phyloP scores from a whole-genome alignment of 2,888 invertebrate genomes.

The Nomada hirtipes region DNA sequence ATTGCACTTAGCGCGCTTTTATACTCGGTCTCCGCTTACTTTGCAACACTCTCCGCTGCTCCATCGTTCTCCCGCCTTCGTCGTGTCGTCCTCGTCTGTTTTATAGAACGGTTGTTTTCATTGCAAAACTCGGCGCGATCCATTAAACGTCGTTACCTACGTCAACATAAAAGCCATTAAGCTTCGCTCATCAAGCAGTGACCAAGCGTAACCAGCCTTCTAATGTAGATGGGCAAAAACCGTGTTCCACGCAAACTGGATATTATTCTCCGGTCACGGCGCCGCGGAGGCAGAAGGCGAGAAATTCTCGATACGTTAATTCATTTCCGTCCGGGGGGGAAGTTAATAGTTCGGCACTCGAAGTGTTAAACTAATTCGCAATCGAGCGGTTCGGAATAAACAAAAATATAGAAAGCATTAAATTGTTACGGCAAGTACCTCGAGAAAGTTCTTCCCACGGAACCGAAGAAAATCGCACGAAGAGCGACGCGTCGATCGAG shows the following conservation, averaged over 20 bases:
- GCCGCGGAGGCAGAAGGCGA: too few relatives aligned
- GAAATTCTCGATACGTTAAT: too few relatives aligned
- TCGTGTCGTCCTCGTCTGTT: constrained; percentile 27
- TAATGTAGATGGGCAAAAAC: constrained; percentile 22
- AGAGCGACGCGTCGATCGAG: not conserved
- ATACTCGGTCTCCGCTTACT: constrained; percentile 33
- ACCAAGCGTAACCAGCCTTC: constrained; percentile 28
- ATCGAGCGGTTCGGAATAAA: not conserved
- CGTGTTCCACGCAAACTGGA: not conserved
- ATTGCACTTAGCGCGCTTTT: constrained; percentile 58
- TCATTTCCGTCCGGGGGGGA: not conserved
- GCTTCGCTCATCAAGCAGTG: constrained; percentile 61
- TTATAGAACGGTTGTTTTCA: constrained; percentile 69
- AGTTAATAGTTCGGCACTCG: not conserved
- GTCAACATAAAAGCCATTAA: constrained; percentile 71
- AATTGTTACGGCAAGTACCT: not conserved
- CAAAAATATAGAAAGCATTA: not conserved
- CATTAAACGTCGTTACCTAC: constrained; percentile 74
- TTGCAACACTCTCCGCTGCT: constrained; percentile 5
- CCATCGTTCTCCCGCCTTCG: constrained; percentile 18
- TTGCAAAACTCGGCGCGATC: constrained; percentile 71
- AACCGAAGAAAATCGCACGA: not conserved
- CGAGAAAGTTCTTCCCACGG: not conserved
- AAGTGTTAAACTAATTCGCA: too few relatives aligned
- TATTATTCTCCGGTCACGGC: not conserved